Evolutionary conservation across 2,113 vertebrate species (phyloP), one percentile per base, ranked within the genome.

Genomic region (Chlorodrepanis virens): DNA sequence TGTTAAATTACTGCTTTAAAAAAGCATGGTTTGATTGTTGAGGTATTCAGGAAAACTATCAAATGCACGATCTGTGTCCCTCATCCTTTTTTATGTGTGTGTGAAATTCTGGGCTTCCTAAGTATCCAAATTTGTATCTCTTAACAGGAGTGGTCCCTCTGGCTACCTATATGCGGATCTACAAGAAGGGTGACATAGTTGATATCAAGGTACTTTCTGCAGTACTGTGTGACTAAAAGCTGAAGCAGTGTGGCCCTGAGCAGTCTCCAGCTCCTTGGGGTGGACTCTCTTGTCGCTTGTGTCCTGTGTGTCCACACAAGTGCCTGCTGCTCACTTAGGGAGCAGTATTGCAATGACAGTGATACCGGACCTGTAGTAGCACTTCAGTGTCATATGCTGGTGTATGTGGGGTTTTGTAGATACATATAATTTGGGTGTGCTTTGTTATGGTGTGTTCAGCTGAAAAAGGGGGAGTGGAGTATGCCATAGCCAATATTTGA

Each of bases 111-210:
- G 2, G 65, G 6, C 29, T 94, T 94, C 39, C 4, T 19, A 37
- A 89, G 7, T 39, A 29, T 12, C 11, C n/a, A 24, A 16, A 40
- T 76, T 79, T 96, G 10, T 89, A 1, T 97, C 31, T 74, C 40
- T 70, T 76, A 31, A 87, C 92, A 99, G 99, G 99, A 60, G 99
- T 99, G 59, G 98, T 99, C 92, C 99, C 99, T 49, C 98, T 99
- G 97, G 99, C 99, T 70, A 99, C 99, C 3, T 99, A 99, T 37
- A 99, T 99, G 99, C 98, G 99, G 83, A 99, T 99, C 97, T 99
- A 99, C 97, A 99, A 98, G 98, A 99, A 99, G 96, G 99, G 99
- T 27, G 99, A 99, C 95, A 99, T 99, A 72, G 99, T 99, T 96
- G 99, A 99, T 93, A 99, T 99, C 91, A 99, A 99, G 99, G 99